Conservation (phyloP, 2,797 vertebrate genomes). For the Esox lucius region DNA sequence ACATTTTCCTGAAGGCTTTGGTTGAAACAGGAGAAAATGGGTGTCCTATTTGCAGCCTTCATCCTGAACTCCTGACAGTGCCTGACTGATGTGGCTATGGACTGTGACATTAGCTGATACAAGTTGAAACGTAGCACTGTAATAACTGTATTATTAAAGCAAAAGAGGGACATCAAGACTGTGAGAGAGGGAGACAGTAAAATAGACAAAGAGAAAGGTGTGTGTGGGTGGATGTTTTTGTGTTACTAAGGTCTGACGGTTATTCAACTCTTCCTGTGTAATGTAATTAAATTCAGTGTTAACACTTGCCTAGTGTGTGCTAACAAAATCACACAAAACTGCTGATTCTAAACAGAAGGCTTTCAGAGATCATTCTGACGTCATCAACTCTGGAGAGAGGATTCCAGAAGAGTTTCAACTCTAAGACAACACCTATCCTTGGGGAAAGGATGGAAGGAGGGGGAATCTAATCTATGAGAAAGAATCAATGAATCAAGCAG, state of each 20-base stretch:
- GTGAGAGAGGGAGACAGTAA: background rate
- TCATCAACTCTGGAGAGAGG: background rate
- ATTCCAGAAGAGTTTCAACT: background rate
- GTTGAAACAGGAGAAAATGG: constrained; percentile 16
- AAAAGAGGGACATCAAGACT: background rate
- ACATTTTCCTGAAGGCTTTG: constrained; percentile 40
- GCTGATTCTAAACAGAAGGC: constrained; percentile 43
- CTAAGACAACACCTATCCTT: background rate
- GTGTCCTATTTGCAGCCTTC: constrained; percentile 52
- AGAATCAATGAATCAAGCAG: background rate
- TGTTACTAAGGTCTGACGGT: background rate
- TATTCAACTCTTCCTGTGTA: constrained; percentile 20
- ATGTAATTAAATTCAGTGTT: constrained; percentile 34
- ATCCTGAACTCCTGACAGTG: constrained; percentile 15
- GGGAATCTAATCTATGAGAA: background rate
- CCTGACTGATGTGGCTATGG: background rate
- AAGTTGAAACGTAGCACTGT: background rate
- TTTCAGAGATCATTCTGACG: constrained; percentile 19
- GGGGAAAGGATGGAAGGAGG: background rate
- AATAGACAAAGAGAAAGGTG: background rate
- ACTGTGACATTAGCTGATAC: background rate
- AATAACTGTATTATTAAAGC: background rate
- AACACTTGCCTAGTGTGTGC: constrained; percentile 27
- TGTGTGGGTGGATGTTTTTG: background rate
- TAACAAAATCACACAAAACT: constrained; percentile 39